Percentiles rank a stretch among this genome's conserved stretches.
Evolutionary conservation across 2,888 invertebrate genomes (phyloP).

Genomic region (Scaptomyza polygonia): DNA sequence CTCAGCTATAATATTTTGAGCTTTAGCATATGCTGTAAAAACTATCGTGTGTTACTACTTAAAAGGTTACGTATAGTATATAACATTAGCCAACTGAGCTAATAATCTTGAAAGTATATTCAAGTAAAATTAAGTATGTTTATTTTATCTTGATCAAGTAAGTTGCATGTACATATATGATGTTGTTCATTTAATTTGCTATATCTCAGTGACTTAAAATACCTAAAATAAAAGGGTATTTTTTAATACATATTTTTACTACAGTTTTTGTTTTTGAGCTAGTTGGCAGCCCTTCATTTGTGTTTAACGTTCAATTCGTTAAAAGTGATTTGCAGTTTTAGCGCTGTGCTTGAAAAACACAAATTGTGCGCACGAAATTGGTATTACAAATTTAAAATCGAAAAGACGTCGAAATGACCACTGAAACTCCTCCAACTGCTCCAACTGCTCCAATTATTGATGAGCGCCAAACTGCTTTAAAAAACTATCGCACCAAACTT

Average conservation of each 20-base stretch:
- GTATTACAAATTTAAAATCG: constrained; percentile 27
- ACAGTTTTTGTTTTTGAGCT: neutral
- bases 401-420: constrained; percentile 22
- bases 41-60: no score
- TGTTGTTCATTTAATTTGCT: neutral
- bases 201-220: neutral
- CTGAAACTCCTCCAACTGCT: neutral
- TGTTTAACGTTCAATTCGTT: constrained; percentile 35
- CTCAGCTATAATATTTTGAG: no score
- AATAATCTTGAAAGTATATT: no score
- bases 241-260: neutral
- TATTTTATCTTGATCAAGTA: no score
- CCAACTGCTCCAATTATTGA: constrained; percentile 11
- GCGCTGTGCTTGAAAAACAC: neutral
- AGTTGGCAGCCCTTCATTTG: constrained; percentile 21
- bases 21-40: no score
- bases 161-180: no score
- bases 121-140: no score
- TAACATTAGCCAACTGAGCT: no score
- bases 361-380: neutral
- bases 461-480: constrained; percentile 90
- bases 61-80: no score
- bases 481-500: constrained; percentile 95
- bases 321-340: constrained; percentile 53
- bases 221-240: neutral